A percentile compares a stretch with the other conserved stretches of the same genome.
phyloP scores from a whole-genome alignment of 2,113 vertebrate genomes.

The Indicator maculatus region DNA sequence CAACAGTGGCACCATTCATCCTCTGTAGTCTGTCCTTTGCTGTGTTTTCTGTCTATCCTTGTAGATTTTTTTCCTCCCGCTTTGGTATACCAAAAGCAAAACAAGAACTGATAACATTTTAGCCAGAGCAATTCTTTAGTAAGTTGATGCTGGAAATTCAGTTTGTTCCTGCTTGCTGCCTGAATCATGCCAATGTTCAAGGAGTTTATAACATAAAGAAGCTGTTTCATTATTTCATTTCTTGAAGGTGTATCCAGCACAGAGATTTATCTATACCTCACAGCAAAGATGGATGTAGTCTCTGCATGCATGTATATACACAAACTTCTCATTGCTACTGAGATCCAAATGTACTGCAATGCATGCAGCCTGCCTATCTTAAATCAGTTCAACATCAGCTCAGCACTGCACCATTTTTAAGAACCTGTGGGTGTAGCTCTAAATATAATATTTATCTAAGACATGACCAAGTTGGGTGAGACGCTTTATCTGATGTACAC shows the following conservation, averaged over 20 bases:
- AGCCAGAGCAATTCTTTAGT: slow-evolving; percentile 12
- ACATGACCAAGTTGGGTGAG: not conserved
- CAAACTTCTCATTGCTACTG: not conserved
- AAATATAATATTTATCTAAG: slow-evolving; percentile 20
- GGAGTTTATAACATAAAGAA: not conserved
- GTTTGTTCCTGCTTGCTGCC: not conserved
- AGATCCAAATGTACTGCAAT: not conserved
- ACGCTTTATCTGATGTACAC: not conserved
- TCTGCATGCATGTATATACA: not conserved
- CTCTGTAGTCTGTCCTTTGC: slow-evolving; percentile 36
- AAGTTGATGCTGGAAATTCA: not conserved
- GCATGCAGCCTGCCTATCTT: not conserved
- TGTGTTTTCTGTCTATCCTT: not conserved
- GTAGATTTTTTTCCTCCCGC: not conserved
- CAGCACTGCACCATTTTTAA: not conserved
- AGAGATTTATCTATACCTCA: not conserved
- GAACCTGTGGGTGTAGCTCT: not conserved
- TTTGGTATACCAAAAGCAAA: not conserved
- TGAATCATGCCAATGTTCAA: not conserved
- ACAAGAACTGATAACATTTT: slow-evolving; percentile 12
- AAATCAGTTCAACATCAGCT: slow-evolving; percentile 29
- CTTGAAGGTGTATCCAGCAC: not conserved
- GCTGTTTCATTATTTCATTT: not conserved
- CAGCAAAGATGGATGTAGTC: not conserved
- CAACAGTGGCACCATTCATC: not conserved